phyloP scores from a whole-genome alignment of 2,888 invertebrate species.

The Drosophila sordidula region DNA sequence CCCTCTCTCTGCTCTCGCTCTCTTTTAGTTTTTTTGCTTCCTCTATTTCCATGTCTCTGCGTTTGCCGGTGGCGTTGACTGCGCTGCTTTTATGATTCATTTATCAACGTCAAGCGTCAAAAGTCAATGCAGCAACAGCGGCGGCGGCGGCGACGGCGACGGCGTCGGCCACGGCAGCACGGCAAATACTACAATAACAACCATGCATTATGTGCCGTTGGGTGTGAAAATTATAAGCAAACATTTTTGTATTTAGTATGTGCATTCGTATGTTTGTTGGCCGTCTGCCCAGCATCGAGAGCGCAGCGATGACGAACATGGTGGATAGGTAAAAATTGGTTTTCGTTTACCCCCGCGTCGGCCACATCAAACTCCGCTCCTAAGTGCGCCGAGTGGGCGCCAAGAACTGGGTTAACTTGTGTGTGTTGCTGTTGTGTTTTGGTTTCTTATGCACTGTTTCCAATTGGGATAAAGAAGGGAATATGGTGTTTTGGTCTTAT shows the following conservation, averaged over 20 bases:
- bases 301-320: conserved; percentile 44
- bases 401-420: conserved; percentile 68
- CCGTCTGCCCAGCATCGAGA: conserved; percentile 61
- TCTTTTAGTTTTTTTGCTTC: background rate
- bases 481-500: background rate
- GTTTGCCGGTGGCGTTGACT: conserved; percentile 57
- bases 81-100: conserved; percentile 77
- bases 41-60: conserved; percentile 14
- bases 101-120: conserved; percentile 79
- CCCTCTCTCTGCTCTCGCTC: background rate
- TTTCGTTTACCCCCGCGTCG: conserved; percentile 15
- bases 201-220: conserved; percentile 27
- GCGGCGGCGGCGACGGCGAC: conserved; percentile 4
- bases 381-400: conserved; percentile 56
- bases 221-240: conserved; percentile 67
- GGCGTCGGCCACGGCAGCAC: conserved; percentile 12
- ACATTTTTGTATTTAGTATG: conserved; percentile 36
- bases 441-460: background rate
- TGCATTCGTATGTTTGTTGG: conserved; percentile 44
- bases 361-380: conserved; percentile 52
- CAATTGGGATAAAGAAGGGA: background rate
- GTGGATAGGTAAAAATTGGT: conserved; percentile 56
- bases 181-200: conserved; percentile 35
- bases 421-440: conserved; percentile 20
- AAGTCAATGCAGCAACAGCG: conserved; percentile 69